Conservation (phyloP, 1,140 invertebrate species). For the Drosophila funebris region DNA sequence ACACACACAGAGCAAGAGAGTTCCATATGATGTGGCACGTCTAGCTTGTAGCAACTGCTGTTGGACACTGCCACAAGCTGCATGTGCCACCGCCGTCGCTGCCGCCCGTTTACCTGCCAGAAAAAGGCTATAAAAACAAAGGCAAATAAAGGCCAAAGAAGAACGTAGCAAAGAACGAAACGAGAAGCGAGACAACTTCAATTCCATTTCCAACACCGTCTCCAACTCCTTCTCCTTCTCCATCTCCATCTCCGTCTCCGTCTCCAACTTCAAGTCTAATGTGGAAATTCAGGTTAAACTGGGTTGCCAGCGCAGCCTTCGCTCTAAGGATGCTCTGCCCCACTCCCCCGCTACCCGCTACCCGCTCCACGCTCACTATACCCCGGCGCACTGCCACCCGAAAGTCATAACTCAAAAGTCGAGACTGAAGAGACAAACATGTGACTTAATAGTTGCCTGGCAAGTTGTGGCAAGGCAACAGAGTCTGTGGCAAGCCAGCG, state of each 20-base stretch:
- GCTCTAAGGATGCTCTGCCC: conserved; percentile 51
- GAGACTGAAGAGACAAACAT: conserved; percentile 49
- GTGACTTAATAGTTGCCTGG: conserved; percentile 58
- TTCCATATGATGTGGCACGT: conserved; percentile 61
- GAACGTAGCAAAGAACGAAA: conserved; percentile 10
- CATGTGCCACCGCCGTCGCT: background rate
- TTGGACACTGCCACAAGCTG: conserved; percentile 23
- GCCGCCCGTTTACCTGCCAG: conserved; percentile 68
- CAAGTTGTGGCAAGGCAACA: background rate
- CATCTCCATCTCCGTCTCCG: background rate
- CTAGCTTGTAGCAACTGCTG: conserved; percentile 30
- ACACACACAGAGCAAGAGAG: background rate
- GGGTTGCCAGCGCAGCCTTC: conserved; percentile 35
- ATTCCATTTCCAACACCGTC: background rate
- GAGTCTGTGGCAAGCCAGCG: background rate
- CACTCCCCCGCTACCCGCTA: too few relatives aligned
- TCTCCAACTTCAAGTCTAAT: conserved; percentile 36
- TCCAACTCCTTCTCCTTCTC: background rate
- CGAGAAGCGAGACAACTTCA: background rate
- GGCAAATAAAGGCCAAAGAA: conserved; percentile 64
- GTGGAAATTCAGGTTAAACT: conserved; percentile 80
- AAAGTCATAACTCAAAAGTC: conserved; percentile 79
- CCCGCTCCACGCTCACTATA: too few relatives aligned
- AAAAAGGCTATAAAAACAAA: conserved; percentile 78
- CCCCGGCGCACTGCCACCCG: too few relatives aligned